Base-by-base conservation (phyloP, 2,888 invertebrate genomes). In the Monopis laevigella region DNA sequence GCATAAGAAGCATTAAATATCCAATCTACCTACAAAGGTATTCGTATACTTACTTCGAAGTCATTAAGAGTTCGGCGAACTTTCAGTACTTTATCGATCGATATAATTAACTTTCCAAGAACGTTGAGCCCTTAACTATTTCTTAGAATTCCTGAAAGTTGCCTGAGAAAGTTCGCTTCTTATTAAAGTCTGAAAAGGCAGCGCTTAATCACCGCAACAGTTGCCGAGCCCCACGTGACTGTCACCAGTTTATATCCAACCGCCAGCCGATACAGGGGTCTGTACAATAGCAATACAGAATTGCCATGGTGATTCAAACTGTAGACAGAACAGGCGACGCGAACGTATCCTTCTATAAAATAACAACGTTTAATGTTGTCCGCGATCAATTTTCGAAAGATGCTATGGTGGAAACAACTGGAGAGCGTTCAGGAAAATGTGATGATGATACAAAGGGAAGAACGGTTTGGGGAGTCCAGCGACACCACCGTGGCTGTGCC, bases 361-460 rank as follows among this genome's bases (percentile, higher is more conserved):
- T 19, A 45, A 34, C 13, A 34, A 43, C 27, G 6, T 27, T 47
- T 38, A 36, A 46, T 42, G 40, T 43, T 43, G 30, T 11, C 39
- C 28, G 13, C 19, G 10, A 43, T n/a, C 18, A 40, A 43, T 21
- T 39, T 42, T 19, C 34, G 32, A 46, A 77, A 65, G 58, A 80
- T 80, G 80, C 65, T 80, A 73, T 80, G 80, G 80, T 80, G 80
- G 80, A 77, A 73, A 63, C 78, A 80, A 52, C 58, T 75, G 43
- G 71, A 77, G 50, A 62, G 62, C 44, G 58, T 58, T 40, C 72
- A 69, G 48, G 60, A 65, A 42, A 62, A 61, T 56, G 58, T 67
- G 41, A 74, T 74, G 53, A 71, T 74, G 68, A 53, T 75, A 43
- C 65, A 77, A 59, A 62, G 59, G 51, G 75, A 77, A 51, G 78